Conservation (phyloP, 2,888 invertebrate genomes). For the Cataglyphis albicans region DNA sequence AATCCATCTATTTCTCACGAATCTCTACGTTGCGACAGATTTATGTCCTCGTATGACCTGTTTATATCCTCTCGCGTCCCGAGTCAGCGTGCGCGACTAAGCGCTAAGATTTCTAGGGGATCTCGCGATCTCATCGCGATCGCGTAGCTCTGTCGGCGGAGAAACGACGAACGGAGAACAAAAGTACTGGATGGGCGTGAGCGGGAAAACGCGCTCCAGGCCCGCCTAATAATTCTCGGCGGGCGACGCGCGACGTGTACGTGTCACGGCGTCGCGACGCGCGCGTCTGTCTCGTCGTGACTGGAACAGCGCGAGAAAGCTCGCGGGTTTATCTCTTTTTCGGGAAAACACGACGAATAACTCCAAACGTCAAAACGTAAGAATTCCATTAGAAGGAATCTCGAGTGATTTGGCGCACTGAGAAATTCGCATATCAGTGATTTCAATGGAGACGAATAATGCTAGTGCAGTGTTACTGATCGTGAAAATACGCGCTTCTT, state of each 20-base stretch:
- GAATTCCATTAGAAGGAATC: not conserved
- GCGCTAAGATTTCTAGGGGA: not conserved
- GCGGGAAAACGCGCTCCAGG: constrained; percentile 72
- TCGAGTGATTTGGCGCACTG: not conserved
- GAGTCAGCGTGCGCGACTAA: constrained; percentile 16
- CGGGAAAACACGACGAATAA: constrained; percentile 26
- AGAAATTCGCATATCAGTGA: constrained; percentile 1
- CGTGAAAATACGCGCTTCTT: not conserved
- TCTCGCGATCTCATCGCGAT: constrained; percentile 19
- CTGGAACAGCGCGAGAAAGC: constrained; percentile 61
- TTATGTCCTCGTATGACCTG: constrained; percentile 19
- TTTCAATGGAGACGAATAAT: not conserved
- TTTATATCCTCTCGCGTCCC: constrained; percentile 25
- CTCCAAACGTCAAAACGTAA: constrained; percentile 9
- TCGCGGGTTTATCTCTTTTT: constrained; percentile 20
- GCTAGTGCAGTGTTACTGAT: not conserved
- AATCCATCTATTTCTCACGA: constrained; percentile 34
- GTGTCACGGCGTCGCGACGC: constrained; percentile 83
- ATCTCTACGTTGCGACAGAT: constrained; percentile 29
- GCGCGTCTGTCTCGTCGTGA: constrained; percentile 79
- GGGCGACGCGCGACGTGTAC: constrained; percentile 81
- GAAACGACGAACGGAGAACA: constrained; percentile 28
- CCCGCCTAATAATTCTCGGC: constrained; percentile 83
- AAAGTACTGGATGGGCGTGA: constrained; percentile 41
- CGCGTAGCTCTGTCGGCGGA: not conserved